Percentiles rank a stretch among this genome's conserved stretches.
These are phyloP conservation scores for Pomatostomus ruficeps DNA, from an alignment of 2,113 vertebrate species.

Conservation along the genomic window DNA sequence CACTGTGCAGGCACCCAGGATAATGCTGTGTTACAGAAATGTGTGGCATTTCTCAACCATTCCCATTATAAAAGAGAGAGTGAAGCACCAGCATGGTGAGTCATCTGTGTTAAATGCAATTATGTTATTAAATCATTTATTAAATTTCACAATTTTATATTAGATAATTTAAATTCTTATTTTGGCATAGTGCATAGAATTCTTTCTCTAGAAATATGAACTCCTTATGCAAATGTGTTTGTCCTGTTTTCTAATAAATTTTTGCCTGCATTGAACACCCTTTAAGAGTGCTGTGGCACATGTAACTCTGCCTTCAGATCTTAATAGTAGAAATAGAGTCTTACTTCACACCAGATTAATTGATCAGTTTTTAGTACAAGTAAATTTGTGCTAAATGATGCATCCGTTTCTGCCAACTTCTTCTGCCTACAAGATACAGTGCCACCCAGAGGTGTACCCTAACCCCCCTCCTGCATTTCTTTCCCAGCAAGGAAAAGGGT, in stretches of 20 bases:
- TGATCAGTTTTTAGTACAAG: not conserved
- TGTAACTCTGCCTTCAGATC: slow-evolving; percentile 49
- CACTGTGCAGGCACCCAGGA: not conserved
- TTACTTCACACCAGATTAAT: slow-evolving; percentile 7
- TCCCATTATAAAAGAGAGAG: not conserved
- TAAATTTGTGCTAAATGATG: not conserved
- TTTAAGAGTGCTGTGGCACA: slow-evolving; percentile 42
- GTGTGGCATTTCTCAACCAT: slow-evolving; percentile 4
- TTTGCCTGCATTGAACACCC: slow-evolving; percentile 8
- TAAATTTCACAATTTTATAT: slow-evolving; percentile 18
- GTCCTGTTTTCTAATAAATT: slow-evolving; percentile 60
- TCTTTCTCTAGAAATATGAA: slow-evolving; percentile 2
- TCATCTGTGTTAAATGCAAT: slow-evolving; percentile 55
- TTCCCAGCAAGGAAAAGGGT: not conserved
- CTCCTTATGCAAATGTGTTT: slow-evolving; percentile 36
- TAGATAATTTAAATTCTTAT: slow-evolving; percentile 15
- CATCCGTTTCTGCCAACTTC: not conserved
- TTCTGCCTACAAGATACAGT: not conserved
- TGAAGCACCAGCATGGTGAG: not conserved
- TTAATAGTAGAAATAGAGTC: not conserved
- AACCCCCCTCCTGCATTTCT: not conserved
- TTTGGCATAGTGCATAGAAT: not conserved
- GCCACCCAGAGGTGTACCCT: not conserved
- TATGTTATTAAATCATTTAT: slow-evolving; percentile 57
- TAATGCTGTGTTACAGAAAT: not conserved